phyloP scores from a whole-genome alignment of 2,113 vertebrate species.

The Chaenocephalus aceratus region DNA sequence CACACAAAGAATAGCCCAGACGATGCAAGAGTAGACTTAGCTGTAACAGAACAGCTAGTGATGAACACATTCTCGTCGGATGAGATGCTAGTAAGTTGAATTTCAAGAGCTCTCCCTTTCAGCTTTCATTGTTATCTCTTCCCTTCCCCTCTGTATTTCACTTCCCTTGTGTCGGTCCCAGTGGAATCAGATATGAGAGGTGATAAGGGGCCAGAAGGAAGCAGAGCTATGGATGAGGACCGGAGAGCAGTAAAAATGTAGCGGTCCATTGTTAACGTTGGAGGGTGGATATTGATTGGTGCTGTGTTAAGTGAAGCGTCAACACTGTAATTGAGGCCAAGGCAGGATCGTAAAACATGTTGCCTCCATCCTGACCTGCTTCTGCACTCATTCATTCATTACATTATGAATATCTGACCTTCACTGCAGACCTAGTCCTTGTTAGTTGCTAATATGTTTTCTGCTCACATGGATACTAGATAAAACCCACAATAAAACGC shows the following conservation, averaged over 20 bases:
- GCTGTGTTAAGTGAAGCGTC: slow-evolving; percentile 55
- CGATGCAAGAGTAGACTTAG: too few relatives aligned
- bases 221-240: slow-evolving; percentile 55
- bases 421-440: neutral
- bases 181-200: slow-evolving; percentile 56
- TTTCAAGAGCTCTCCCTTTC: slow-evolving; percentile 25
- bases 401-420: slow-evolving; percentile 7
- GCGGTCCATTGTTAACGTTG: slow-evolving; percentile 52
- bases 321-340: slow-evolving; percentile 49
- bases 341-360: slow-evolving; percentile 35
- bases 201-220: slow-evolving; percentile 72
- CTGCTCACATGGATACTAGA: neutral
- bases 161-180: slow-evolving; percentile 25
- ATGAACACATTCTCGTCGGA: neutral
- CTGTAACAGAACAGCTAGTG: too few relatives aligned
- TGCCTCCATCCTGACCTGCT: slow-evolving; percentile 13
- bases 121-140: neutral
- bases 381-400: slow-evolving; percentile 9
- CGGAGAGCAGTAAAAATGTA: slow-evolving; percentile 58
- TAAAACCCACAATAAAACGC: neutral
- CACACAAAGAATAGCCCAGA: too few relatives aligned
- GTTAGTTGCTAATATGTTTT: neutral
- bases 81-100: slow-evolving; percentile 10
- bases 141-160: neutral
- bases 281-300: slow-evolving; percentile 50